Evolutionary conservation across 2,113 vertebrate species (phyloP).

Genomic region (Cariama cristata): DNA sequence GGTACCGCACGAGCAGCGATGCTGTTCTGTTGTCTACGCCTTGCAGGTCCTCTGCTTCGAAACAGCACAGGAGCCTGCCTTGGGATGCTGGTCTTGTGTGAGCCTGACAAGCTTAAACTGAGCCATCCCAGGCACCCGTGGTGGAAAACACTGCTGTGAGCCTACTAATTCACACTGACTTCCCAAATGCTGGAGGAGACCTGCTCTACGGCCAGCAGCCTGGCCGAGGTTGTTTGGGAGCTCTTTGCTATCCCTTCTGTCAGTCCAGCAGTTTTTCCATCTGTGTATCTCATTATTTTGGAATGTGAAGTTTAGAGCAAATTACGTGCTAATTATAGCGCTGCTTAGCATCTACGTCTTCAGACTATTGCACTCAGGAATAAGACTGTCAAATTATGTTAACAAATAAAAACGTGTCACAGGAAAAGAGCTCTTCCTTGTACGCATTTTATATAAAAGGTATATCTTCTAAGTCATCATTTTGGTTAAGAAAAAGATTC

Average conservation of each 20-base stretch:
- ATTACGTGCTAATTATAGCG: slow-evolving; percentile 45
- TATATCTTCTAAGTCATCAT: neutral
- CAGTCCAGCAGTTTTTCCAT: neutral
- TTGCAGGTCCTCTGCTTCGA: too few species aligned
- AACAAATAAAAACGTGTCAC: slow-evolving; percentile 46
- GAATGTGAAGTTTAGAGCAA: neutral
- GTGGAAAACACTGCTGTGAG: neutral
- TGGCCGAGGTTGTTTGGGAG: neutral
- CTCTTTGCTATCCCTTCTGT: neutral
- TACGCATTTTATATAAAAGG: neutral
- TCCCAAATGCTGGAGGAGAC: neutral
- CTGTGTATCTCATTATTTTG: slow-evolving; percentile 20
- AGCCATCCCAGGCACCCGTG: accelerated
- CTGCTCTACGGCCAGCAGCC: neutral
- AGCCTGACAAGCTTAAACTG: accelerated
- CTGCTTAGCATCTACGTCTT: neutral
- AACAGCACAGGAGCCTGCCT: accelerated
- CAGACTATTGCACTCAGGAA: slow-evolving; percentile 19
- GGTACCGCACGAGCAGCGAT: accelerated
- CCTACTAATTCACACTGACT: neutral
- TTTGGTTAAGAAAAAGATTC: slow-evolving; percentile 38
- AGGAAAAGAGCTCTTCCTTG: slow-evolving; percentile 16
- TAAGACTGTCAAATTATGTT: slow-evolving; percentile 42
- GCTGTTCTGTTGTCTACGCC: accelerated
- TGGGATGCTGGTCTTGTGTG: accelerated